phyloP scores from a whole-genome alignment of 1,140 invertebrate genomes.

The Sycobia sp. region DNA sequence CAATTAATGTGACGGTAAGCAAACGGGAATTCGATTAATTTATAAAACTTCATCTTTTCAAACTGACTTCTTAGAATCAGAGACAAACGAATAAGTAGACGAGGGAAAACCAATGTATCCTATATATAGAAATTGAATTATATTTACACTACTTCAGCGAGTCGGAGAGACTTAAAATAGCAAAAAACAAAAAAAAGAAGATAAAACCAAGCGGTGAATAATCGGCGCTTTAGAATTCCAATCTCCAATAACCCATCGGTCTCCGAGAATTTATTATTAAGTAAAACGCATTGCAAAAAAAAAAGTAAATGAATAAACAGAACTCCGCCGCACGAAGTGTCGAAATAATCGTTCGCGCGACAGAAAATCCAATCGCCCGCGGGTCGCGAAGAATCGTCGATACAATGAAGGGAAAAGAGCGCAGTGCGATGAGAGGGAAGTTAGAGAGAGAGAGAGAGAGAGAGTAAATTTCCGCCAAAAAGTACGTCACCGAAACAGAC shows the following conservation, averaged over 20 bases:
- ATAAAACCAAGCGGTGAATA: too few relatives aligned
- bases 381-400: too few relatives aligned
- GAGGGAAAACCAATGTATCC: slow-evolving; percentile 39
- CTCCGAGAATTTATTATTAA: slow-evolving; percentile 38
- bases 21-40: slow-evolving; percentile 19
- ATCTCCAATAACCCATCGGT: slow-evolving; percentile 52
- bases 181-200: too few relatives aligned
- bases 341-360: slow-evolving; percentile 36
- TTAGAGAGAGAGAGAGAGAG: too few relatives aligned
- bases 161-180: slow-evolving; percentile 41
- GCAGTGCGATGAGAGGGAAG: too few relatives aligned
- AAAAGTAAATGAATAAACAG: slow-evolving; percentile 27
- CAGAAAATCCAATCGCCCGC: too few relatives aligned
- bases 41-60: slow-evolving; percentile 54
- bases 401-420: too few relatives aligned
- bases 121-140: slow-evolving; percentile 37
- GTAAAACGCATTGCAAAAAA: slow-evolving; percentile 29
- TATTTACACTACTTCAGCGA: slow-evolving; percentile 47
- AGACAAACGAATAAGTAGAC: slow-evolving; percentile 52
- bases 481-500: too few relatives aligned
- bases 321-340: slow-evolving; percentile 38
- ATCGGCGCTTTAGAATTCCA: slow-evolving; percentile 52
- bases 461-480: too few relatives aligned
- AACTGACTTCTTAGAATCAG: slow-evolving; percentile 59
- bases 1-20: slow-evolving; percentile 36